Evolutionary conservation across 2,797 vertebrate genomes (phyloP).

Genomic region (Ptychobarbus kaznakovi): DNA sequence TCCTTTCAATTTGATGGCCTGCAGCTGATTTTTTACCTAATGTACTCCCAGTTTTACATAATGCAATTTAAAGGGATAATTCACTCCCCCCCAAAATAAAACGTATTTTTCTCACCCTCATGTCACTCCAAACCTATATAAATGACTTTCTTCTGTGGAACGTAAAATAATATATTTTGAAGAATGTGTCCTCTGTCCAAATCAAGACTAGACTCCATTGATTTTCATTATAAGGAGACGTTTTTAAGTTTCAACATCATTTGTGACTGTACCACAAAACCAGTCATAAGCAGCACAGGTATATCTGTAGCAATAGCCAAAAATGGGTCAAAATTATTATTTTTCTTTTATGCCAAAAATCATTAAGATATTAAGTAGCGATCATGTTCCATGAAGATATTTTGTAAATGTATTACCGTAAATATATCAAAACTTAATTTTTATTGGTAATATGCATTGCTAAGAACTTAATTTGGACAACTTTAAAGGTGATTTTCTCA

Average conservation of each 20-base stretch:
- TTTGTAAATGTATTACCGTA: no score
- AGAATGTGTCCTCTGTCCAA: not conserved
- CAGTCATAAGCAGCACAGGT: no score
- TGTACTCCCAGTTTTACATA: not conserved
- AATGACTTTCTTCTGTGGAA: not conserved
- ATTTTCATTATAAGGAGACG: not conserved
- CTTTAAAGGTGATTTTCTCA: no score
- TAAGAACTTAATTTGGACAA: no score
- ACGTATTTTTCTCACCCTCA: not conserved
- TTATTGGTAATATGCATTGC: no score
- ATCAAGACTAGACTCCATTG: not conserved
- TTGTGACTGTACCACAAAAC: not conserved
- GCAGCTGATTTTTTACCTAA: not conserved
- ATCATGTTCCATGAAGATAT: no score
- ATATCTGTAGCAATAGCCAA: no score
- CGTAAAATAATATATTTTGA: not conserved
- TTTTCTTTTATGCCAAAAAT: no score
- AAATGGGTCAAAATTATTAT: no score
- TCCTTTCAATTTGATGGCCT: slow-evolving; percentile 8
- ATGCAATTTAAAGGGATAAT: not conserved
- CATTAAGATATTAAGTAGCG: no score
- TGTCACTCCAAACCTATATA: not conserved
- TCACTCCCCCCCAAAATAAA: no score
- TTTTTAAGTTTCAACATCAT: not conserved
- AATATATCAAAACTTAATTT: no score